Conservation (phyloP, 2,113 vertebrate species). For the Excalfactoria chinensis region DNA sequence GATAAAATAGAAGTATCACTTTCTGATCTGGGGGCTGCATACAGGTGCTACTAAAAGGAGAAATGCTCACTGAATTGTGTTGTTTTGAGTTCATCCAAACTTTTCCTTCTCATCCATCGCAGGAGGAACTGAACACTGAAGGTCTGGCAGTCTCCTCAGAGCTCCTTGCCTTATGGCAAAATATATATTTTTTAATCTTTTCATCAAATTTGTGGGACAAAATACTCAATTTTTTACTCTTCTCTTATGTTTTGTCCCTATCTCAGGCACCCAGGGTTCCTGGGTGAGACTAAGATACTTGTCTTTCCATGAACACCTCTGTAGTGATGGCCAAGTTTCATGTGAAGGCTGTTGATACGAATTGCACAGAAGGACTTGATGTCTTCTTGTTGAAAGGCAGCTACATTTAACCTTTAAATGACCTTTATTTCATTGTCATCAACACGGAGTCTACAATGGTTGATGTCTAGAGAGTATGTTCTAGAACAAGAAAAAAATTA, state of each 20-base stretch:
- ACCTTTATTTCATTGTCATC: neutral
- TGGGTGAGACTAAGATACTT: neutral
- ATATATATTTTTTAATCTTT: neutral
- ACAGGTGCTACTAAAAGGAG: neutral
- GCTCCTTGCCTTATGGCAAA: neutral
- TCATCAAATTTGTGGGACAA: neutral
- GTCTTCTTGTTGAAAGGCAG: neutral
- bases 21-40: neutral
- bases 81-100: neutral
- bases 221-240: neutral
- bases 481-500: neutral
- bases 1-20: neutral
- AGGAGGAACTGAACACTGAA: neutral
- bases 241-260: neutral
- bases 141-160: neutral
- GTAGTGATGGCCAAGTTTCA: neutral
- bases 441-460: neutral
- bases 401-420: neutral
- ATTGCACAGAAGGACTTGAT: neutral
- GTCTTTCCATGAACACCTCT: rapidly evolving
- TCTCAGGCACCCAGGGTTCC: neutral
- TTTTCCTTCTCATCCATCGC: neutral
- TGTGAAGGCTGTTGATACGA: neutral
- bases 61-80: neutral
- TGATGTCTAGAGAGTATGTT: neutral